Conservation (phyloP, 2,113 vertebrate species). For the Steatornis caripensis region DNA sequence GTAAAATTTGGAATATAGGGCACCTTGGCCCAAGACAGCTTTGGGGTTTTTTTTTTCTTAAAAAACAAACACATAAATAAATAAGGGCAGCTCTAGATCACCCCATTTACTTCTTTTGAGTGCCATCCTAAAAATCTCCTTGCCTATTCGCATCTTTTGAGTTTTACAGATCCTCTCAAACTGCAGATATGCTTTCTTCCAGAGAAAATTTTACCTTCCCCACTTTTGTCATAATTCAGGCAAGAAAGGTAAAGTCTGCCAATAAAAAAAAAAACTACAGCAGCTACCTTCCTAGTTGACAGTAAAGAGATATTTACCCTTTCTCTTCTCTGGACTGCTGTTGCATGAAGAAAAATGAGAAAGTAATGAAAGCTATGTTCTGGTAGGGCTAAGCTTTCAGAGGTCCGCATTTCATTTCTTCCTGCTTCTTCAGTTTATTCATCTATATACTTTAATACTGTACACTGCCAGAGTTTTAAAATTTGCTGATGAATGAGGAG, state of each 20-base stretch:
- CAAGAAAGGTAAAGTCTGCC: neutral
- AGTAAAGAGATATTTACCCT: neutral
- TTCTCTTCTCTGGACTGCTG: neutral
- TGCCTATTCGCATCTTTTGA: neutral
- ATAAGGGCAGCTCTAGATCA: neutral
- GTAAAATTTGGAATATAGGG: neutral
- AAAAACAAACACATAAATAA: neutral
- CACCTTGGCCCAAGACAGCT: fast-evolving
- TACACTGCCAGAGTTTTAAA: neutral
- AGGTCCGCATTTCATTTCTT: neutral
- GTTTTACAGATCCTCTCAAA: neutral
- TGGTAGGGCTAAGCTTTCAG: neutral
- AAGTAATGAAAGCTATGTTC: neutral
- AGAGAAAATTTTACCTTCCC: neutral
- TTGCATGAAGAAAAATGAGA: neutral
- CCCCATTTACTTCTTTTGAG: neutral
- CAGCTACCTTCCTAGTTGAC: neutral
- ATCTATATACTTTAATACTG: neutral
- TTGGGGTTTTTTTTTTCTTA: neutral
- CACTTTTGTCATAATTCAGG: neutral
- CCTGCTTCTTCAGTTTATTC: neutral
- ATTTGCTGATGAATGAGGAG: neutral
- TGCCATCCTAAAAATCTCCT: neutral
- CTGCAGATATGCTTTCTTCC: neutral
- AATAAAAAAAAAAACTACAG: neutral